These are phyloP conservation scores for Frankliniella intonsa DNA, from an alignment of 2,888 invertebrate species.

Conservation along the genomic window DNA sequence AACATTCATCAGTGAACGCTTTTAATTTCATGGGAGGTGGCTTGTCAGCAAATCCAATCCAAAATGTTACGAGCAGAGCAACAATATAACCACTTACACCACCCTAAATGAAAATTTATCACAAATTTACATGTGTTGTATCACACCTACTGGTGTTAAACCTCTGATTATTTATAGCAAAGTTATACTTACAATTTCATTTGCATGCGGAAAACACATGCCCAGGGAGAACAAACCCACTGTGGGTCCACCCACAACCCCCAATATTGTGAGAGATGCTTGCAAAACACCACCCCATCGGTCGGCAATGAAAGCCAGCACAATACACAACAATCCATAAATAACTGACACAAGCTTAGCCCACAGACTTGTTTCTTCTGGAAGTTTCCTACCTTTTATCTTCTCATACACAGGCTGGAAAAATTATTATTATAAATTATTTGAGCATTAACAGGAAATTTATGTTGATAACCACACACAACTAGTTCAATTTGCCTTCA, in stretches of 20 bases:
- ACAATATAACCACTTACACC: neutral
- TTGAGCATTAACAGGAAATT: neutral
- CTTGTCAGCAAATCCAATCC: neutral
- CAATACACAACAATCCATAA: slow-evolving; percentile 72
- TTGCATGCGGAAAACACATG: slow-evolving; percentile 84
- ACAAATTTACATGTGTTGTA: neutral
- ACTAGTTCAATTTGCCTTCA: slow-evolving; percentile 49
- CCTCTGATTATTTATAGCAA: neutral
- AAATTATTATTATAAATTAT: neutral
- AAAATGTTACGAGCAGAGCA: neutral
- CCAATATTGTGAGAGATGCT: slow-evolving; percentile 81
- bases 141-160: neutral
- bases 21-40: neutral
- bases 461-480: slow-evolving; percentile 35
- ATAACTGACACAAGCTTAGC: slow-evolving; percentile 49
- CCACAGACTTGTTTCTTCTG: neutral
- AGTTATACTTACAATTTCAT: slow-evolving; percentile 56
- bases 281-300: slow-evolving; percentile 43
- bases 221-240: slow-evolving; percentile 82
- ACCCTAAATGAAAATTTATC: neutral
- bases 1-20: neutral
- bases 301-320: slow-evolving; percentile 61
- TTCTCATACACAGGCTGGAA: slow-evolving; percentile 1
- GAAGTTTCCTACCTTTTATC: neutral
- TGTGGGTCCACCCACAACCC: slow-evolving; percentile 83